Evolutionary conservation across 2,113 vertebrate genomes (phyloP).

Genomic region (Muntiacus reevesi): DNA sequence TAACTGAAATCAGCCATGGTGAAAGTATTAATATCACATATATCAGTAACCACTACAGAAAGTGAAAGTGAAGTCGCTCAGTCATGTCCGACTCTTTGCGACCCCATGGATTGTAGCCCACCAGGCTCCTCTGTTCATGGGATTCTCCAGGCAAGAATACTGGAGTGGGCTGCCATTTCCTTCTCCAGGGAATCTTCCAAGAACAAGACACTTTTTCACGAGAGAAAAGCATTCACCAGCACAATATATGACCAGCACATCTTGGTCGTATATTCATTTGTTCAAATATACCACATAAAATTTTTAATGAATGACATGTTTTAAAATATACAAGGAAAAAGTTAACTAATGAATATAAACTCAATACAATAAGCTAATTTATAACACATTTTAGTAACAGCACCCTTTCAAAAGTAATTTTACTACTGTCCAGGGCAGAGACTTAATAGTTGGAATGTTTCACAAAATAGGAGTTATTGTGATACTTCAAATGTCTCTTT

Average conservation of each 20-base stretch:
- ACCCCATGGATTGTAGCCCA: no score
- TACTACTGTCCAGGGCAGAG: background rate
- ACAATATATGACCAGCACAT: background rate
- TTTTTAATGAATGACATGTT: background rate
- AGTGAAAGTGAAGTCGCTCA: no score
- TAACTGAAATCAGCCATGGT: background rate
- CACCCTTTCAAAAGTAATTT: background rate
- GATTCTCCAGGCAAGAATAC: no score
- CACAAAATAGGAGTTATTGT: background rate
- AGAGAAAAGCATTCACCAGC: background rate
- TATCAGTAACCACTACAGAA: background rate
- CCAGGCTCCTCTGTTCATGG: no score
- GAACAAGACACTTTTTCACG: background rate
- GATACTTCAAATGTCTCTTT: background rate
- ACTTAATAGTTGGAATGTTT: background rate
- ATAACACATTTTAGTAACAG: background rate
- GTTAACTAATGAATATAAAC: background rate
- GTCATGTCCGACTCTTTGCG: no score
- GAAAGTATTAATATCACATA: background rate
- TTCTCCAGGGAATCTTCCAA: no score
- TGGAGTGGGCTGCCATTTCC: no score
- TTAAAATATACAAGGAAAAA: constrained; percentile 4
- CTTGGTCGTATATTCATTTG: background rate
- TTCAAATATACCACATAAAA: background rate
- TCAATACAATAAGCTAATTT: background rate